phyloP scores from a whole-genome alignment of 35 echinoderm and acorn worm genomes.

The Lytechinus pictus region DNA sequence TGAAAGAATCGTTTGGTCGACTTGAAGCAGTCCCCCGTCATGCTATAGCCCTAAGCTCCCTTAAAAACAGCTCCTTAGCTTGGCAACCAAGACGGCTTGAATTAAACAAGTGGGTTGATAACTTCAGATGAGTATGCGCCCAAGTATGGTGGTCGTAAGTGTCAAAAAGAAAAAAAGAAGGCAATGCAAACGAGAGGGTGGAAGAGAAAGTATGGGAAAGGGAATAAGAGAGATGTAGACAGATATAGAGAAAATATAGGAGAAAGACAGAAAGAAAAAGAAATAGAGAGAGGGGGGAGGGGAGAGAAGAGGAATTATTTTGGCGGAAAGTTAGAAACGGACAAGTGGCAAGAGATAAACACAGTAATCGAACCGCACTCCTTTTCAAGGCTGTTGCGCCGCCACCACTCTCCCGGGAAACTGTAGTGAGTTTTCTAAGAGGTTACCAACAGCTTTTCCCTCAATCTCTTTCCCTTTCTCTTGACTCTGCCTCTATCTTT shows the following conservation, averaged over 20 bases:
- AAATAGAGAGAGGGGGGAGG: background rate
- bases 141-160: slow-evolving; percentile 8
- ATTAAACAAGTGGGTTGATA: slow-evolving; percentile 39
- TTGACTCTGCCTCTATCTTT: background rate
- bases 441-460: slow-evolving; percentile 2
- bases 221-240: background rate
- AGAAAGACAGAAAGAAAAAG: background rate
- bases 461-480: background rate
- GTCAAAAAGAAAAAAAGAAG: background rate
- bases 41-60: slow-evolving; percentile 43
- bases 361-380: slow-evolving; percentile 37
- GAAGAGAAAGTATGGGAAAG: background rate
- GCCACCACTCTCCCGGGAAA: slow-evolving; percentile 16
- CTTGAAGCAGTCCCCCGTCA: slow-evolving; percentile 37
- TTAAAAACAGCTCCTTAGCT: slow-evolving; percentile 39
- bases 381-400: slow-evolving; percentile 20
- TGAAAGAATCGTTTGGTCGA: slow-evolving; percentile 14
- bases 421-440: slow-evolving; percentile 4
- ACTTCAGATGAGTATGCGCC: slow-evolving; percentile 29
- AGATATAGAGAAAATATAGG: background rate
- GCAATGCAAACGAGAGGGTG: background rate
- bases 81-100: slow-evolving; percentile 43
- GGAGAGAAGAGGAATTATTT: background rate
- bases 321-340: slow-evolving; percentile 38
- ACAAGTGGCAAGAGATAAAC: slow-evolving; percentile 41